These are phyloP conservation scores for Fistularia commersonii DNA, from an alignment of 2,797 vertebrate genomes.

Conservation along the genomic window DNA sequence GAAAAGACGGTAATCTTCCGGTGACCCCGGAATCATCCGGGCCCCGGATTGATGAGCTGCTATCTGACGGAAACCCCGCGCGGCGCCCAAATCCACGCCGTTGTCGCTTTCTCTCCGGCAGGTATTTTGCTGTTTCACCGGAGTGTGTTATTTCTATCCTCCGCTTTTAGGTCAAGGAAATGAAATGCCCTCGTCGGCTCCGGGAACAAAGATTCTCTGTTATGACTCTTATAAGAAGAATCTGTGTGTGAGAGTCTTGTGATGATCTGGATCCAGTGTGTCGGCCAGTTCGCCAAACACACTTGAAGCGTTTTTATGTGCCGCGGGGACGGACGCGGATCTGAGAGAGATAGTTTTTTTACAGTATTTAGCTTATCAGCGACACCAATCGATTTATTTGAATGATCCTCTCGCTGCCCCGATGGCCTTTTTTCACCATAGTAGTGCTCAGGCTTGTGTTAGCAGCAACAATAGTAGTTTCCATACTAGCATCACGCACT, in stretches of 20 bases:
- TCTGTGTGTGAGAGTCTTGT: conserved; percentile 58
- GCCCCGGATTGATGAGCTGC: conserved; percentile 17
- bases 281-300: conserved; percentile 23
- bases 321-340: no score
- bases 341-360: no score
- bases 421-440: no score
- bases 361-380: no score
- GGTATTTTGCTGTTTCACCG: not conserved
- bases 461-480: no score
- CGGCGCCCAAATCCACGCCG: not conserved
- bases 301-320: conserved; percentile 12
- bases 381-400: no score
- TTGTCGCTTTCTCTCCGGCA: not conserved
- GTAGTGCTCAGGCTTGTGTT: no score
- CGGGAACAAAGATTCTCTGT: conserved; percentile 54
- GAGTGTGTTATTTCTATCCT: conserved; percentile 7
- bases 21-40: conserved; percentile 26
- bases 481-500: no score
- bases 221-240: conserved; percentile 16
- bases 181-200: conserved; percentile 31
- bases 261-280: conserved; percentile 34
- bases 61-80: not conserved
- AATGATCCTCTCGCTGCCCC: no score
- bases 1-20: not conserved
- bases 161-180: conserved; percentile 20